Conservation (phyloP, 2,888 invertebrate species). For the Neria commutata region DNA sequence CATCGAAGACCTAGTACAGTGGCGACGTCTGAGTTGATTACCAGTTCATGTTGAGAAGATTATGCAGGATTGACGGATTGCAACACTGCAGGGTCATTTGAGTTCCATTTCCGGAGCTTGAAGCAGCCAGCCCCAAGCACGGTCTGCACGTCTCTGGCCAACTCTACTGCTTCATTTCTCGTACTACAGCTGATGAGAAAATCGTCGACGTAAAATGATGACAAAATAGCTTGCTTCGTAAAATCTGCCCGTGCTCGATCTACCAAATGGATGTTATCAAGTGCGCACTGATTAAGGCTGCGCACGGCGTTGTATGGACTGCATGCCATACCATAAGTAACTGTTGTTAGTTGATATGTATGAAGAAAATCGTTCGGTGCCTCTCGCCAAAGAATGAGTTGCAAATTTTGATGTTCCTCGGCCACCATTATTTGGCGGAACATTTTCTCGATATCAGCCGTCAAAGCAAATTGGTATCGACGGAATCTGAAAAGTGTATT, state of each 20-base stretch:
- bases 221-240: too few species aligned
- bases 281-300: too few species aligned
- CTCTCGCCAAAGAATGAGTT: background rate
- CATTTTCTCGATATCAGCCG: conserved; percentile 12
- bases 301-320: conserved; percentile 1
- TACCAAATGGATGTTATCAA: too few species aligned
- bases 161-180: background rate
- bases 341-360: background rate
- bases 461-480: background rate
- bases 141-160: background rate
- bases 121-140: background rate
- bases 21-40: background rate
- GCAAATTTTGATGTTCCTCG: conserved; percentile 9
- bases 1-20: background rate
- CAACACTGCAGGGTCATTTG: background rate
- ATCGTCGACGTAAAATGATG: background rate
- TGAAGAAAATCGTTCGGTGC: background rate
- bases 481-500: conserved; percentile 11
- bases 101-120: background rate
- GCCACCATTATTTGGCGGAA: conserved; percentile 1
- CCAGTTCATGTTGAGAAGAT: background rate
- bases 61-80: too few species aligned
- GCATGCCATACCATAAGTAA: background rate
- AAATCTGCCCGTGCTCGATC: too few species aligned
- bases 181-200: background rate